Base-by-base conservation (phyloP, 1,140 invertebrate species). In the Drosophila leontia region DNA sequence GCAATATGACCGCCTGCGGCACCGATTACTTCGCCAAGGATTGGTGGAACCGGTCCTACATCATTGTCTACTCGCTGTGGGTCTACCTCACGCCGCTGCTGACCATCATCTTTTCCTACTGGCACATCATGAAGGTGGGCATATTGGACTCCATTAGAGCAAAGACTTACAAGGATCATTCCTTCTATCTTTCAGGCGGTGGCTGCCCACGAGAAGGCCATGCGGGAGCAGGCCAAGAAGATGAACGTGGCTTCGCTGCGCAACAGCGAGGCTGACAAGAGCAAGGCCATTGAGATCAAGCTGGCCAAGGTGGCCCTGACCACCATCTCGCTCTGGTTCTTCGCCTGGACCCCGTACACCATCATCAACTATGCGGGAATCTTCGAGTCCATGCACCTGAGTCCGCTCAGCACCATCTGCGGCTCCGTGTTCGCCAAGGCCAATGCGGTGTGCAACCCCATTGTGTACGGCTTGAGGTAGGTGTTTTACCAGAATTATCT, bases 1-100 rank as follows among this genome's bases (percentile, higher is more conserved):
- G 96, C 23, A 97, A 97, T 91, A 95, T 96, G 94, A 97, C 96
- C 3, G 96, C 96, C 13, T 97, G 96, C 80, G 96, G 96, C 59
- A 96, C 96, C 15, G 96, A 97, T 86, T 97, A 96, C 88, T 93
- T 97, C 47, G 94, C 91, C 84, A 95, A 96, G 82, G 94, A 95
- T 53, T 94, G 94, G 94, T 90, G 93, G 37, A 95, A 94, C 88
- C 93, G 94, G 44, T 95, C 94, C 56, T 96, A 96, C 93, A 95
- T 96, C 75, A 87, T 96, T 8, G 92, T 95, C 45, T 96, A 96
- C 87, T 94, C 94, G 7, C 69, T 95, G 12, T 95, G 94, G 92
- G 94, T 94, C 32, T 96, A 96, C 91, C 94, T 95, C 63, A 75
- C 94, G 19, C 96, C 96, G 2, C 93, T 97, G 2, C 74, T 94